phyloP scores from a whole-genome alignment of 2,113 vertebrate genomes.

The Daphoenositta chrysoptera region DNA sequence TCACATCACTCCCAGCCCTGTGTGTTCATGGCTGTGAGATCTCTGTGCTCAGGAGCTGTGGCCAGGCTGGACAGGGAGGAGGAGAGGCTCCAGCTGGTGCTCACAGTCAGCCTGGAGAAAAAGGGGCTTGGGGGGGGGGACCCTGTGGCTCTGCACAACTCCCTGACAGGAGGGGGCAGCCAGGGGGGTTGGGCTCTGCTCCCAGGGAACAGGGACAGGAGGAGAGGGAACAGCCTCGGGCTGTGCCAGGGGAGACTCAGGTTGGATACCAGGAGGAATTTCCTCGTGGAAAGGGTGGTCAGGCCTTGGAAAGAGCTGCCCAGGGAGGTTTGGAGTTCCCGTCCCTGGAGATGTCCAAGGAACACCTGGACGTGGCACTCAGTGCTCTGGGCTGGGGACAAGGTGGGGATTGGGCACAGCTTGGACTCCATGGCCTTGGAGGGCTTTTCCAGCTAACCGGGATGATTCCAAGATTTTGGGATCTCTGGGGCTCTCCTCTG shows the following conservation, averaged over 20 bases:
- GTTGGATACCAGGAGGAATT: rapidly evolving
- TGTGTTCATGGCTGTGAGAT: rapidly evolving
- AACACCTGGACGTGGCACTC: rapidly evolving
- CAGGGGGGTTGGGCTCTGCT: rapidly evolving
- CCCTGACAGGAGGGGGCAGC: neutral
- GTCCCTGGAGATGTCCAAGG: neutral
- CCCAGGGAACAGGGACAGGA: neutral
- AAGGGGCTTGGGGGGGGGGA: neutral
- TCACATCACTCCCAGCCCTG: rapidly evolving
- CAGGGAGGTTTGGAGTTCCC: neutral
- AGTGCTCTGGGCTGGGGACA: neutral
- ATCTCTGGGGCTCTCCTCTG: rapidly evolving
- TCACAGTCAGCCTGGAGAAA: neutral
- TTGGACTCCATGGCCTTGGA: rapidly evolving
- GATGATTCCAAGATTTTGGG: neutral
- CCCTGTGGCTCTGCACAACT: rapidly evolving
- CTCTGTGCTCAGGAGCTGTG: neutral
- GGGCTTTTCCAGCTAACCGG: rapidly evolving
- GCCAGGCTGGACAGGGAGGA: neutral
- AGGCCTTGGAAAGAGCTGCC: neutral
- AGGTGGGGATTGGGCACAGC: rapidly evolving
- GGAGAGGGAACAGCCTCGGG: neutral
- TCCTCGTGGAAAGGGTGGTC: rapidly evolving
- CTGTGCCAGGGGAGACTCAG: neutral
- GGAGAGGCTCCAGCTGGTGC: neutral